Conservation (phyloP, 2,113 vertebrate genomes). For the Colossoma macropomum region DNA sequence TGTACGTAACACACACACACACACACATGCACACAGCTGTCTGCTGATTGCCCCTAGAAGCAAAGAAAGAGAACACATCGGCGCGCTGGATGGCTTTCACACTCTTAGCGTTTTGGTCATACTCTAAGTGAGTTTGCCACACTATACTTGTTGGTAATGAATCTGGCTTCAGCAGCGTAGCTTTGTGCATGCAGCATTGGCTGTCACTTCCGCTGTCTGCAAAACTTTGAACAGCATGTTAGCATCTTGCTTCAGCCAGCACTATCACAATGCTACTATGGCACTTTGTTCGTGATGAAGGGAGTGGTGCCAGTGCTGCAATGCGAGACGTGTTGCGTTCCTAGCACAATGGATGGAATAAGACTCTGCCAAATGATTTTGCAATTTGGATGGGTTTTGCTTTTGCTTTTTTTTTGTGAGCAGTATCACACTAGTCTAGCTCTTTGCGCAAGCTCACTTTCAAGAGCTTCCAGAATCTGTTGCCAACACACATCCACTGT, state of each 20-base stretch:
- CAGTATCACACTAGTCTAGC: too few species aligned
- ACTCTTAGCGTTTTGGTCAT: background rate
- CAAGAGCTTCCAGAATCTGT: constrained; percentile 21
- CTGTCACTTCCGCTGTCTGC: background rate
- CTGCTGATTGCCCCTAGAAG: constrained; percentile 15
- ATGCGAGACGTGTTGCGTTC: constrained; percentile 5
- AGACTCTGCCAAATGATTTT: constrained; percentile 24
- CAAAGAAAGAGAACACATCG: constrained; percentile 3
- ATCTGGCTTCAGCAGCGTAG: constrained; percentile 3
- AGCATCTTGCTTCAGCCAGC: constrained; percentile 10
- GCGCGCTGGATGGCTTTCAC: constrained; percentile 17
- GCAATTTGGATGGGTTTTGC: constrained; percentile 9
- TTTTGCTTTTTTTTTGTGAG: background rate
- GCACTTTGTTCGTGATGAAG: constrained; percentile 19
- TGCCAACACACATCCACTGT: background rate
- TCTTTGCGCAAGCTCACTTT: constrained; percentile 5
- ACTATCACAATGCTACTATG: background rate
- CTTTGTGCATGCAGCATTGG: background rate
- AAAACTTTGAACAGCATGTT: constrained; percentile 29
- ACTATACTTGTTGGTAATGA: constrained; percentile 19
- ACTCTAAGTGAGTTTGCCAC: background rate
- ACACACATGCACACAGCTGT: constrained; percentile 41
- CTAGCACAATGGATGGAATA: constrained; percentile 37
- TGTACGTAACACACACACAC: constrained; percentile 33
- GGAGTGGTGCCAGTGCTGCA: constrained; percentile 28